Evolutionary conservation across 2,888 invertebrate species (phyloP).

Genomic region (Microctonus hyperodae): DNA sequence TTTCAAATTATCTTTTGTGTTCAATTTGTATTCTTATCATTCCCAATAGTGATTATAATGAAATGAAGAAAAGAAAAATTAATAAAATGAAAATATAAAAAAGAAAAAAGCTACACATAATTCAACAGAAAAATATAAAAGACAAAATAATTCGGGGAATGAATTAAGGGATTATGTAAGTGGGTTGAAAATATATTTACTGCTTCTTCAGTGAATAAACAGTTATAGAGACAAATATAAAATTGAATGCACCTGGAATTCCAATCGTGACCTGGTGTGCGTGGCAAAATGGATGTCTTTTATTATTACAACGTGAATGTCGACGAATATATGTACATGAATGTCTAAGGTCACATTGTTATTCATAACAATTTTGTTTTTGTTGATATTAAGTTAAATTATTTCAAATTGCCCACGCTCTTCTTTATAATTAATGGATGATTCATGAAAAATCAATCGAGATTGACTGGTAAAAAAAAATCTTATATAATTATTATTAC

Average conservation of each 20-base stretch:
- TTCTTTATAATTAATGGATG: too few species aligned
- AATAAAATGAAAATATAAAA: too few species aligned
- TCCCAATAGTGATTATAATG: not conserved
- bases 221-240: conserved; percentile 4
- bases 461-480: too few species aligned
- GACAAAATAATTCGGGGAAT: not conserved
- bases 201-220: not conserved
- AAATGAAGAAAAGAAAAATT: not conserved
- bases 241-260: conserved; percentile 10
- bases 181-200: not conserved
- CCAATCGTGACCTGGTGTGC: conserved; percentile 19
- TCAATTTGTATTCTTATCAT: not conserved
- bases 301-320: not conserved
- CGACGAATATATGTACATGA: not conserved
- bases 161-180: not conserved
- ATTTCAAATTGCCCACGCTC: too few species aligned
- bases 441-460: too few species aligned
- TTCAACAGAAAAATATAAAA: too few species aligned
- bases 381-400: too few species aligned
- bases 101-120: too few species aligned
- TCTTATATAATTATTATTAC: not conserved
- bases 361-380: too few species aligned
- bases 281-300: conserved; percentile 1
- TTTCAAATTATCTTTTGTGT: not conserved
- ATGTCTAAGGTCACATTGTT: not conserved